Evolutionary conservation across 2,113 vertebrate genomes (phyloP).

Genomic region (Trinectes maculatus): DNA sequence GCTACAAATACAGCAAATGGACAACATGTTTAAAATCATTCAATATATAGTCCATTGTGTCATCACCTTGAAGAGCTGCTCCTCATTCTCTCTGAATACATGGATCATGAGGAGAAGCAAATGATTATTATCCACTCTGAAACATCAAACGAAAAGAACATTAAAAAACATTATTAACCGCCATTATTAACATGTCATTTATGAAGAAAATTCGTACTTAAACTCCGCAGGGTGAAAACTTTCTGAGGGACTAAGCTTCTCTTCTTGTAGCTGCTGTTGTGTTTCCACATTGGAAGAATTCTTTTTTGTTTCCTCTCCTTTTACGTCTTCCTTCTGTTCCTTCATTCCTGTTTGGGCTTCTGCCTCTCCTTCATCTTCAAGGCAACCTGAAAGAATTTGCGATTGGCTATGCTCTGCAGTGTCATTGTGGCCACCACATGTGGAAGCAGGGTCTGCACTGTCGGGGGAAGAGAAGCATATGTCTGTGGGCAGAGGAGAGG

Average conservation of each 20-base stretch:
- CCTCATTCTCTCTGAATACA: slow-evolving; percentile 96
- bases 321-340: slow-evolving; percentile 20
- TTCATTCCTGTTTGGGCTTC: slow-evolving; percentile 65
- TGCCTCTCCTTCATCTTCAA: slow-evolving; percentile 84
- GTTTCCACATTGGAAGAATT: slow-evolving; percentile 54
- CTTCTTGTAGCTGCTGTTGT: slow-evolving; percentile 67
- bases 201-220: slow-evolving; percentile 82
- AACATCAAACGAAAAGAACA: slow-evolving; percentile 22
- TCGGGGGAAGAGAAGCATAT: slow-evolving; percentile 92
- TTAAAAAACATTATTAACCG: slow-evolving; percentile 12
- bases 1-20: not conserved
- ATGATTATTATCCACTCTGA: slow-evolving; percentile 98
- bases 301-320: slow-evolving; percentile 1
- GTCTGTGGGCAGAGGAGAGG: slow-evolving; percentile 86
- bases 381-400: slow-evolving; percentile 89
- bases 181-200: not conserved
- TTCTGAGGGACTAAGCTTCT: slow-evolving; percentile 85
- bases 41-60: no score
- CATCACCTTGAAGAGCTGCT: slow-evolving; percentile 93
- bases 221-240: slow-evolving; percentile 91
- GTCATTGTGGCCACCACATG: slow-evolving; percentile 95
- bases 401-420: slow-evolving; percentile 91
- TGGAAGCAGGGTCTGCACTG: slow-evolving; percentile 90
- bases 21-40: not conserved
- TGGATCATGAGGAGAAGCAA: slow-evolving; percentile 98